Base-by-base conservation (phyloP, 1,140 invertebrate species). In the Drosophila equinoxialis region DNA sequence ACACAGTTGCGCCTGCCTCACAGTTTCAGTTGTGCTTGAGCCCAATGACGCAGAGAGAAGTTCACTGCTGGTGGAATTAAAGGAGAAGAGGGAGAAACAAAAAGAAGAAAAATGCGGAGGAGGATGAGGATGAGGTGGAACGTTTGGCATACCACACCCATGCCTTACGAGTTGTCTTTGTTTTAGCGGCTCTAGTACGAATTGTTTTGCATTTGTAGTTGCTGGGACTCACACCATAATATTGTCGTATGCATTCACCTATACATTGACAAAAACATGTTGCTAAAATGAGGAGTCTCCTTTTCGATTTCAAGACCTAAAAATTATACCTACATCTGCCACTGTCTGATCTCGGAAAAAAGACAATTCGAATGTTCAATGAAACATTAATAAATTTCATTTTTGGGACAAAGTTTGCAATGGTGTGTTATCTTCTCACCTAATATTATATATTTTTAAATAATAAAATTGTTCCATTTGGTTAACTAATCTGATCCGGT, bases 41-140 rank as follows among this genome's bases (percentile, higher is more conserved):
- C 66, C 62, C 54, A 65, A 54, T 87, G 80, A 85, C 80, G 80
- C 84, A 90, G 55, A 64, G 70, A 68, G 77, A 33, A 45, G 65
- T 81, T 69, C 73, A 79, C 74, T 68, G 71, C 83, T 54, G 55
- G 55, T 55, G 23, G 65, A 72, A 64, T 59, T 11, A 60, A 39
- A 39, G 37, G 11, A 39, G 8, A 37, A 7, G 35, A 6, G 35
- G 8, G 8, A 37, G 35, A 7, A 23, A 26, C 23, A 26, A 3
- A 6, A 39, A 11, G 30, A 30, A 30, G 30, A 30, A 23, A 23
- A 23, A 23, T 2, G 1, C 23, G 23, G 37, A 39, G 37, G 0
- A 11, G 45, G 17, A 51, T 67, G 65, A 68, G 59, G 67, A 13
- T 60, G 48, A 63, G 62, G 48, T 57, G 26, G 8, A 23, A 5